These are phyloP conservation scores for Lophotriccus pileatus DNA, from an alignment of 2,797 vertebrate genomes.

Conservation along the genomic window DNA sequence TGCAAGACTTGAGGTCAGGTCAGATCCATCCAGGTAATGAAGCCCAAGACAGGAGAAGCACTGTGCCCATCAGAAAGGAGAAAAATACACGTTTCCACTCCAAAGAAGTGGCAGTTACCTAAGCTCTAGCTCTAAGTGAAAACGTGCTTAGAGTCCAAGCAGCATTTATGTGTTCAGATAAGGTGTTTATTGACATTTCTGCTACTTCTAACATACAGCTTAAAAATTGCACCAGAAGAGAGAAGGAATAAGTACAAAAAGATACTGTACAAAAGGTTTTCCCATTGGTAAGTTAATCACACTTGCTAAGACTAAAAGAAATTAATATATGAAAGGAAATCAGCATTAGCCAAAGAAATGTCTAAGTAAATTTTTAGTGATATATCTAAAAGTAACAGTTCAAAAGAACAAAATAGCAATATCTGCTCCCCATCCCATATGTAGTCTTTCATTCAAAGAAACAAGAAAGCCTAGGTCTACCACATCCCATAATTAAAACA, in stretches of 20 bases:
- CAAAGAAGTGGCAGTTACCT: background rate
- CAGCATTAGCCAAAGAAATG: background rate
- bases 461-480: background rate
- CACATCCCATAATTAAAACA: background rate
- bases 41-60: background rate
- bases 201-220: background rate
- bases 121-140: background rate
- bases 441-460: background rate
- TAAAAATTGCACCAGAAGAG: background rate
- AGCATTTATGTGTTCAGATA: background rate
- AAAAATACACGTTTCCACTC: background rate
- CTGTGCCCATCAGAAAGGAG: background rate
- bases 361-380: background rate
- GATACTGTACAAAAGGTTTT: background rate
- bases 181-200: background rate
- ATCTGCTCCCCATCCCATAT: accelerated
- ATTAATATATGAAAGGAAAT: background rate
- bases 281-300: background rate
- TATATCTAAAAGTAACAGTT: background rate
- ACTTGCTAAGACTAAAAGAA: background rate
- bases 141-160: background rate
- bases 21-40: background rate
- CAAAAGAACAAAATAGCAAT: background rate
- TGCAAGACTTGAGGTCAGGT: background rate
- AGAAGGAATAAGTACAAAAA: background rate